These are phyloP conservation scores for Delia radicum DNA, from an alignment of 1,140 invertebrate genomes.

Conservation along the genomic window DNA sequence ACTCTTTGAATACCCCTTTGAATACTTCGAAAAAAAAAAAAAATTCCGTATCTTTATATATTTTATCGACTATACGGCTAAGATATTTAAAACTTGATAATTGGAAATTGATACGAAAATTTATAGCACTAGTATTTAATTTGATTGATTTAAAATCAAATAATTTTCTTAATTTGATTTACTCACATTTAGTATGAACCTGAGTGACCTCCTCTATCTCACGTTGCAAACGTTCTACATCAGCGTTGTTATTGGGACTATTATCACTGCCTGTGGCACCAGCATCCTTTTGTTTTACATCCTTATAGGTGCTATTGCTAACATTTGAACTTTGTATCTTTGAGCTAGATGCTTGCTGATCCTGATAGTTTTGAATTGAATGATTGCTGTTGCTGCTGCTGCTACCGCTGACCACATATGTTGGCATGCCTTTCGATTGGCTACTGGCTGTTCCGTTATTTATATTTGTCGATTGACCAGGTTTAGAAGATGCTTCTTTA, in stretches of 20 bases:
- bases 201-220: constrained; percentile 31
- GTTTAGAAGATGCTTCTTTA: neutral
- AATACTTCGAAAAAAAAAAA: too few species aligned
- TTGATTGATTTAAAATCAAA: too few species aligned
- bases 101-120: too few species aligned
- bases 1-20: too few species aligned
- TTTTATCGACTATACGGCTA: too few species aligned
- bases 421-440: neutral
- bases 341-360: constrained; percentile 20
- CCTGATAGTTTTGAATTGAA: neutral
- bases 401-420: constrained; percentile 24
- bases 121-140: too few species aligned
- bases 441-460: constrained; percentile 2
- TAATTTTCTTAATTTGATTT: neutral
- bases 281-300: neutral
- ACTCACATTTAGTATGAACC: constrained; percentile 30
- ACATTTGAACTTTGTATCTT: neutral
- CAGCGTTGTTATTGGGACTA: neutral
- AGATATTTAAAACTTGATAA: too few species aligned
- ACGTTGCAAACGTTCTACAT: constrained; percentile 28
- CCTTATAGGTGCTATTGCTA: neutral
- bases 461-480: neutral
- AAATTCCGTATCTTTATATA: too few species aligned
- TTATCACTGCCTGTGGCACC: constrained; percentile 9
- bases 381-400: constrained; percentile 18